A percentile compares a stretch with the other conserved stretches of the same genome.
Evolutionary conservation across 1,140 invertebrate genomes (phyloP).

Genomic region (Pissodes strobi): DNA sequence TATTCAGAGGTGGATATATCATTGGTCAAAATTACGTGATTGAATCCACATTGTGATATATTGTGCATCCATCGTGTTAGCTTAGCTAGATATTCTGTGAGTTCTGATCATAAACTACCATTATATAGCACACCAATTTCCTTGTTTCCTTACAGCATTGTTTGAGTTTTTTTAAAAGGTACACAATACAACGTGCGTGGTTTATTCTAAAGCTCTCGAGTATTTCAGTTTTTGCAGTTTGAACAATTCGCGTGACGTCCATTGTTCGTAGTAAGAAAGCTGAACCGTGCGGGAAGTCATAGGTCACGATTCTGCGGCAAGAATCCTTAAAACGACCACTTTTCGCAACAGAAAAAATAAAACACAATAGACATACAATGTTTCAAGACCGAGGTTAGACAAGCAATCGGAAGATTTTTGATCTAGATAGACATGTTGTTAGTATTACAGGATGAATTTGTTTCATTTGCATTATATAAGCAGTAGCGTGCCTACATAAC

Average conservation of each 20-base stretch:
- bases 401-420: no score
- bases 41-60: no score
- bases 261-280: slow-evolving; percentile 28
- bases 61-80: no score
- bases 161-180: no score
- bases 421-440: no score
- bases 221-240: neutral
- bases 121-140: neutral
- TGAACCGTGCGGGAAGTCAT: slow-evolving; percentile 21
- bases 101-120: neutral
- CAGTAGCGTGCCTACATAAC: no score
- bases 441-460: no score
- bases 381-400: neutral
- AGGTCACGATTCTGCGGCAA: slow-evolving; percentile 21
- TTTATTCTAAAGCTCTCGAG: neutral
- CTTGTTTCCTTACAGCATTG: no score
- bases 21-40: no score
- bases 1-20: no score
- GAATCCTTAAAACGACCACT: neutral
- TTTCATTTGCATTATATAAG: no score
- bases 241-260: no score
- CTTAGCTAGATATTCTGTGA: neutral
- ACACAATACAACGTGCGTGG: neutral
- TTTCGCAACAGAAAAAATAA: neutral
- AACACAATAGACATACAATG: neutral